These are phyloP conservation scores for Disparrhopalites patrizii DNA, from an alignment of 2,888 invertebrate genomes.

Conservation along the genomic window DNA sequence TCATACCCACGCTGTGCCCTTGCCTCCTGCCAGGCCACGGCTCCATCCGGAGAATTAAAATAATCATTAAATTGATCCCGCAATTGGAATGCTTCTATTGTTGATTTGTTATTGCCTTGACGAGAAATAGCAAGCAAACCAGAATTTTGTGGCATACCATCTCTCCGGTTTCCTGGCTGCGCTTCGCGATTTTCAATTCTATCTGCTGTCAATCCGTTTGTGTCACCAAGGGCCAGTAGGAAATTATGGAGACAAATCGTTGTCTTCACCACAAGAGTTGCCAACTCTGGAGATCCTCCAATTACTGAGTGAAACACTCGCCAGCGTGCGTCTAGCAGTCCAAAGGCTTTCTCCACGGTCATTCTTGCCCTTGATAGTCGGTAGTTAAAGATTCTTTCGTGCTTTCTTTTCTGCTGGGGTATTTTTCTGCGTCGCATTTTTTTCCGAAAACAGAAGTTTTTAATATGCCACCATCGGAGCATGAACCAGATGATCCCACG, in stretches of 20 bases:
- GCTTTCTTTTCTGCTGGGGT: constrained; percentile 8
- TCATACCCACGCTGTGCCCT: constrained; percentile 24
- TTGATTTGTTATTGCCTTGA: constrained; percentile 7
- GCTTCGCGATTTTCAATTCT: neutral
- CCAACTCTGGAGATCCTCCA: constrained; percentile 29
- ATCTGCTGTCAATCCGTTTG: constrained; percentile 7
- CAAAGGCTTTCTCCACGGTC: constrained; percentile 33
- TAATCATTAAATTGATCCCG: neutral
- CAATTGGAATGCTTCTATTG: neutral
- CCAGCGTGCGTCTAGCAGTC: constrained; percentile 38
- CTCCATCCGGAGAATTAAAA: neutral
- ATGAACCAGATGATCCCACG: constrained; percentile 30
- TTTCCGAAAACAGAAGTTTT: constrained; percentile 4
- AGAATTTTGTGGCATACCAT: neutral
- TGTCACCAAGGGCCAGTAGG: constrained; percentile 17
- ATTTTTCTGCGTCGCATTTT: neutral
- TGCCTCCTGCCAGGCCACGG: neutral
- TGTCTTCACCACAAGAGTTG: constrained; percentile 20
- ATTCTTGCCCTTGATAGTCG: constrained; percentile 29
- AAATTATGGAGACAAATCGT: constrained; percentile 31
- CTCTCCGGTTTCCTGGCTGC: neutral
- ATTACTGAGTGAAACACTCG: constrained; percentile 37
- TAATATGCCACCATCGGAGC: constrained; percentile 30
- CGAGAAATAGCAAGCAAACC: neutral
- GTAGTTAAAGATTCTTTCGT: constrained; percentile 29